phyloP scores from a whole-genome alignment of 64 coral and sea anemone genomes.

The Trachythela sp. region DNA sequence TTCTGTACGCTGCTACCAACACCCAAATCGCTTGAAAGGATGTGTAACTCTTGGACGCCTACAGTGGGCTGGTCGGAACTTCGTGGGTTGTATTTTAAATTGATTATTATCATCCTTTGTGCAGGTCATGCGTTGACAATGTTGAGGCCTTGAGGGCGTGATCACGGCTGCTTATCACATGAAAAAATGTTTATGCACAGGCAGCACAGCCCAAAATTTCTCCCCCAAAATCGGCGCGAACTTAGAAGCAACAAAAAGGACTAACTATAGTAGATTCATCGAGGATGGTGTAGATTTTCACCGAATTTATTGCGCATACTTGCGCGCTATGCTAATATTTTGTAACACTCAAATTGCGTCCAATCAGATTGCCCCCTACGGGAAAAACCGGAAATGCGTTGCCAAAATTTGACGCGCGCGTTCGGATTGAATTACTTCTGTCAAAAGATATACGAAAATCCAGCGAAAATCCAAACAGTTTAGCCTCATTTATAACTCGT shows the following conservation, averaged over 20 bases:
- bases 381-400: not conserved
- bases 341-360: not conserved
- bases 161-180: not conserved
- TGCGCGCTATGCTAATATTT: slow-evolving; percentile 4
- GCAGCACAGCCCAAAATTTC: too few species aligned
- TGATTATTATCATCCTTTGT: not conserved
- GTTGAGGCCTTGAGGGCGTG: not conserved
- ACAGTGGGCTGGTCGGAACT: too few species aligned
- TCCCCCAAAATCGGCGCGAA: too few species aligned
- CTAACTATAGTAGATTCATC: not conserved
- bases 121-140: not conserved
- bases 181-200: not conserved
- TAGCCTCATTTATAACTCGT: not conserved
- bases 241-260: too few species aligned
- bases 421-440: not conserved
- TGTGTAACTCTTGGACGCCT: too few species aligned
- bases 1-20: too few species aligned
- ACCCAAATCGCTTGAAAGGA: too few species aligned
- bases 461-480: not conserved
- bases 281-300: not conserved
- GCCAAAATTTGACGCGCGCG: not conserved
- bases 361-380: not conserved
- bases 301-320: not conserved
- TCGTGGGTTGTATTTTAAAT: too few species aligned
- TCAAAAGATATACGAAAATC: not conserved